phyloP scores from a whole-genome alignment of 2,797 vertebrate species.

The Onychomys leucogaster region DNA sequence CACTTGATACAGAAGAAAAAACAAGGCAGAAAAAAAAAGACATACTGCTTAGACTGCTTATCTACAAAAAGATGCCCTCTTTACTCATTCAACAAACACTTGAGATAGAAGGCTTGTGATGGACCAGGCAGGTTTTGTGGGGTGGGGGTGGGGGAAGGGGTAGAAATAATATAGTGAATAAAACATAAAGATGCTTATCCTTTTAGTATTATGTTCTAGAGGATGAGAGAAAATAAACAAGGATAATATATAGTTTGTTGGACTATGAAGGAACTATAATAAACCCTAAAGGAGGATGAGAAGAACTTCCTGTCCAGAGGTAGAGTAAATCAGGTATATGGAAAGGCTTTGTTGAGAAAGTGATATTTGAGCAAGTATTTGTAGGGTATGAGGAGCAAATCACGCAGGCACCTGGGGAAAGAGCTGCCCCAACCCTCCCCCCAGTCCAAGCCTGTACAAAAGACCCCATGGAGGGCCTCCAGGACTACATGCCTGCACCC shows the following conservation, averaged over 20 bases:
- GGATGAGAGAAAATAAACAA: neutral
- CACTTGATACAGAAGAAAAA: neutral
- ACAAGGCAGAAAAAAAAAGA: neutral
- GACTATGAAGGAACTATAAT: neutral
- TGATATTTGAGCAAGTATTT: neutral
- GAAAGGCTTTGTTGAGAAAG: neutral
- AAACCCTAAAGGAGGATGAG: neutral
- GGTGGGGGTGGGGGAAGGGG: neutral
- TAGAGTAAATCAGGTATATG: neutral
- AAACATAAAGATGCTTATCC: neutral
- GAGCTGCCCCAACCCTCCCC: neutral
- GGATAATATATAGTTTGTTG: neutral
- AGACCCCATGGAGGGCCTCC: neutral
- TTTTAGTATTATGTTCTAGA: neutral
- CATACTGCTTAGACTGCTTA: neutral
- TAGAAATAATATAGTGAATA: neutral
- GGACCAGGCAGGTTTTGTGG: neutral
- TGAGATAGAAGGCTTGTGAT: neutral
- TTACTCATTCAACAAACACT: neutral
- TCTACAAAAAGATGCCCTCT: slow-evolving; percentile 23
- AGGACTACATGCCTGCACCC: neutral
- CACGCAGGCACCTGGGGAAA: neutral
- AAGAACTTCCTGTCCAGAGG: neutral
- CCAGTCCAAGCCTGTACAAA: neutral
- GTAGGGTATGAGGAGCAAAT: neutral